Evolutionary conservation across 2,797 vertebrate genomes (phyloP), one percentile per base, ranked within the genome.

Genomic region (Hydrolagus colliei): DNA sequence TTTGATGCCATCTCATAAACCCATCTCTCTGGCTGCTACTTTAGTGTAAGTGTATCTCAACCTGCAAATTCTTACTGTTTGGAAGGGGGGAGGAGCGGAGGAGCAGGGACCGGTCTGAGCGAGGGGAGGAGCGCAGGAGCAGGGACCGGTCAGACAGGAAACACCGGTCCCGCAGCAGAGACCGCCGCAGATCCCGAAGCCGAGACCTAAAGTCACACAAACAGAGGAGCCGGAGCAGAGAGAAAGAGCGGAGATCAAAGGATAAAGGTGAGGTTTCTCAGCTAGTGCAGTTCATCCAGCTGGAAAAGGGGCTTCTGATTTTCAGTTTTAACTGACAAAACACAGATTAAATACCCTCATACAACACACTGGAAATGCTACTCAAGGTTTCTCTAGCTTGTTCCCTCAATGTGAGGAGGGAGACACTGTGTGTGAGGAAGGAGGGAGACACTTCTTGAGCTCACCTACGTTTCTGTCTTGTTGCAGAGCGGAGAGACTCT

Each of bases 211-310:
- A 96, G 90, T 96, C 96, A 75, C 97, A 98, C 88, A 92, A 92
- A 88, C 97, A 97, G 88, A 96, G 96, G 90, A 98, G 97, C 91
- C 96, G 96, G 92, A 98, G 97, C 93, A 95, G 92, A 89, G 97
- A 98, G 78, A 95, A 95, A 91, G 96, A 97, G 73, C 94, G 95
- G 92, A 96, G 96, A 89, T 97, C 97, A 7, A 97, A 95, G 93
- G 97, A 98, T 92, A 98, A 96, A 97, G 97, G 97, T 97, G 41
- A 52, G 41, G 41, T 52, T 52, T 52, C 41, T 52, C 41, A 3
- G 41, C 41, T 3, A 52, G 41, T 52, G 6, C 6, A 52, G 41
- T 6, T 52, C 41, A 52, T 52, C 41, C 41, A 6, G 41, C 41
- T 3, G 41, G 41, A 52, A 52, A 52, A 52, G 41, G 41, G 41